Base-by-base conservation (phyloP, 2,113 vertebrate genomes). In the Shinisaurus crocodilurus region DNA sequence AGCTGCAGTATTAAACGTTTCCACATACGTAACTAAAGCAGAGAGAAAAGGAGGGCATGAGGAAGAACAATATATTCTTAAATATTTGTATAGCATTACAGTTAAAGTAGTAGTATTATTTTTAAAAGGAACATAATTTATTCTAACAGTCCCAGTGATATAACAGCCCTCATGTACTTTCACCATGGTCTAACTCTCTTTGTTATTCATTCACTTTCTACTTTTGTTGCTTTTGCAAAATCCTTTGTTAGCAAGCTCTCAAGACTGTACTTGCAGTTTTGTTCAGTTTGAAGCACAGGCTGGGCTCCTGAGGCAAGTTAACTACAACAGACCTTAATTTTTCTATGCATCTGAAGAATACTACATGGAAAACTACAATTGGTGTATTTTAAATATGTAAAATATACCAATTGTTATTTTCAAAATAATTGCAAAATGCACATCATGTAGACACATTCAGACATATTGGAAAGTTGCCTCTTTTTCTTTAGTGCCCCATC, bases 1-100 rank as follows among this genome's bases (percentile, higher is more conserved):
- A 96, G 92, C 91, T 93, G 90, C 89, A 95, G 95, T 92, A 96
- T 95, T 94, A 95, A 95, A 96, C 93, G 92, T 96, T 97, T 96
- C 96, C 95, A 94, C 95, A 94, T 96, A 94, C 95, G 94, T 96
- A 95, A 94, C 92, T 92, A 93, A 95, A 93, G 92, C 94, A 90
- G 94, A 96, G 93, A 94, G 90, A 88, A 86, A 93, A 82, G 88
- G 88, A 90, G 91, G 90, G 91, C 91, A 90, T 89, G 88, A 90
- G 90, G 89, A 85, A 94, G 93, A 95, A 95, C 94, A 95, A 94
- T 95, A 95, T 95, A 90, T 92, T 96, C 94, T 95, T 96, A 95
- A 95, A 95, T 96, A 91, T 96, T 93, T 95, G 92, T 94, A 95
- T 95, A 96, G 93, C 92, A 93, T 87, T 94, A 94, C 89, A 94